Conservation (phyloP, 2,888 invertebrate genomes). For the Balanococcus diminutus region DNA sequence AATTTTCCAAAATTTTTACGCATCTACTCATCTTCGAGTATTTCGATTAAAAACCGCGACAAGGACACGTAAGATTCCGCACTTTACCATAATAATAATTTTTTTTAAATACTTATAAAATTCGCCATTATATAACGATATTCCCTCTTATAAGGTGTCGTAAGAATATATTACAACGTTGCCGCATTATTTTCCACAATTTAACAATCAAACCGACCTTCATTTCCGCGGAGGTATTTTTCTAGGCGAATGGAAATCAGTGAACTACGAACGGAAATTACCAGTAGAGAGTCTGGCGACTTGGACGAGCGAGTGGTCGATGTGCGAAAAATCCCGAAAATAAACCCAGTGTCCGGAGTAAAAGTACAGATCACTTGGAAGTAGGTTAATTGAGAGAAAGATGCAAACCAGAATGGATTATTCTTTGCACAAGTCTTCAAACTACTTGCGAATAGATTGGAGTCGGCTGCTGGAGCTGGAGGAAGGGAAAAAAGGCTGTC, state of each 20-base stretch:
- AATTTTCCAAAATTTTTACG: neutral
- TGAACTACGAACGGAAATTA: neutral
- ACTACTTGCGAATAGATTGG: neutral
- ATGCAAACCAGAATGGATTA: neutral
- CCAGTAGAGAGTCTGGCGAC: neutral
- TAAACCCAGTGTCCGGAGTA: neutral
- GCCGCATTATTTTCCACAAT: neutral
- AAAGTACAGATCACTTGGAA: neutral
- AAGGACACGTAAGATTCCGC: neutral
- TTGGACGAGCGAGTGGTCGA: neutral
- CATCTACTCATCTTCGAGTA: neutral
- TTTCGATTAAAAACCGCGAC: neutral
- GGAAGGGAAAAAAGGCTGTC: neutral
- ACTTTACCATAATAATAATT: neutral
- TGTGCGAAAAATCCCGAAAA: neutral
- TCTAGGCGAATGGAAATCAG: neutral
- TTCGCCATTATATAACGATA: no score
- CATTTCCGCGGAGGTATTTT: neutral
- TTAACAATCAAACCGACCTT: neutral
- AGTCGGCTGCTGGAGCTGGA: neutral
- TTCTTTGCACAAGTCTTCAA: neutral
- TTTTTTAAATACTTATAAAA: neutral
- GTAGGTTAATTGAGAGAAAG: conserved; percentile 25
- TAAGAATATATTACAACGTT: no score
- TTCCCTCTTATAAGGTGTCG: no score